phyloP scores from a whole-genome alignment of 2,888 invertebrate species.

The Hydrotaea diabolus region DNA sequence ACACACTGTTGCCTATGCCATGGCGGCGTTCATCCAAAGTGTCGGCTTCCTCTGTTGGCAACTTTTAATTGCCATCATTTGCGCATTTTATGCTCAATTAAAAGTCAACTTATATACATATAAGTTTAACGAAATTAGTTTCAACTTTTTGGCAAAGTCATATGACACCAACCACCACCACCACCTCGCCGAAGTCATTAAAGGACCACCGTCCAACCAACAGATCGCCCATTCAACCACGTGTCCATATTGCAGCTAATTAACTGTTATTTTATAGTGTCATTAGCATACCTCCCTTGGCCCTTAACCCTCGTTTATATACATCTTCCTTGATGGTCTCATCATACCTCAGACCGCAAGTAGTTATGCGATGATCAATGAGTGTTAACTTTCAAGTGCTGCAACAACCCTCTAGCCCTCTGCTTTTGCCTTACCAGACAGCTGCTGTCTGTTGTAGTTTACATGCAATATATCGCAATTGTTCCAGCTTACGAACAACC shows the following conservation, averaged over 20 bases:
- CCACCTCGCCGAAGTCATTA: not conserved
- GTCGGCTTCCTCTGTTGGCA: not conserved
- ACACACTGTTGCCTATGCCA: not conserved
- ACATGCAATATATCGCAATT: no score
- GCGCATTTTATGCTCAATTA: slow-evolving; percentile 33
- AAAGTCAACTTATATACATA: slow-evolving; percentile 32
- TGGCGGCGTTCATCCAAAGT: slow-evolving; percentile 27
- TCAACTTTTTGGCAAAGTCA: slow-evolving; percentile 12
- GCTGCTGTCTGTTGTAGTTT: no score
- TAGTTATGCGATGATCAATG: slow-evolving; percentile 28
- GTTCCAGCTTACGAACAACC: not conserved
- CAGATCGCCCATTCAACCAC: slow-evolving; percentile 1
- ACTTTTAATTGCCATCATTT: slow-evolving; percentile 38
- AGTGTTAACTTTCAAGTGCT: slow-evolving; percentile 4
- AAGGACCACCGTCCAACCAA: not conserved
- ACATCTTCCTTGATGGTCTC: no score
- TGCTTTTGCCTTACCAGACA: not conserved
- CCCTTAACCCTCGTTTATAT: not conserved
- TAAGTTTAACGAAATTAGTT: slow-evolving; percentile 5
- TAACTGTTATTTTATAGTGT: slow-evolving; percentile 34
- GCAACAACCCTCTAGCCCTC: not conserved
- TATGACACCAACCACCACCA: slow-evolving; percentile 14
- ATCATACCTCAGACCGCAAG: not conserved
- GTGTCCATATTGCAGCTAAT: slow-evolving; percentile 25
- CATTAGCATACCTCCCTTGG: slow-evolving; percentile 27